Base-by-base conservation (phyloP, 2,888 invertebrate species). In the Drosophila parthenogenetica region DNA sequence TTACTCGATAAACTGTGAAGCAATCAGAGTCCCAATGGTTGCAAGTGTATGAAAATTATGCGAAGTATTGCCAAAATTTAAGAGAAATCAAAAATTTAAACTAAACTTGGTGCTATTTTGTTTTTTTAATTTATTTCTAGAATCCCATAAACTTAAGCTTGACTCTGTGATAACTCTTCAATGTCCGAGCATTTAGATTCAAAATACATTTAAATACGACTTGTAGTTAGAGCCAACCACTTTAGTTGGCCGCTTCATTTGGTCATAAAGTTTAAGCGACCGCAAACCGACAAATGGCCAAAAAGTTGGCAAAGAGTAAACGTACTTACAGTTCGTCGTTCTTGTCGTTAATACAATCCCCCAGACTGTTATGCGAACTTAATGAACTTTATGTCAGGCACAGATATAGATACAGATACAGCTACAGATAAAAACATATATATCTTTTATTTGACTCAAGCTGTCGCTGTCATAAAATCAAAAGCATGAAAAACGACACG, bases 391-490 rank as follows among this genome's bases (percentile, higher is more conserved):
- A 43, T 77, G 80, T 59, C 80, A 79, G 43, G 13, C 19, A 43
- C 69, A 75, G 79, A 73, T 29, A 60, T 32, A 59, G 37, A 32
- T 40, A 57, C 40, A 58, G 43, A 54, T 43, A 51, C 17, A 48
- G 3, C 25, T 32, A 46, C 22, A 67, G 25, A 55, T n/a, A 69
- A 50, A 43, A 14, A 54, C 32, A 35, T 5, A 32, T 63, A 51
- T 48, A 67, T 73, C 68, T 78, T 54, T 74, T 82, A 71, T 84
- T 77, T 87, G 75, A 40, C 51, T 67, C 64, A 69, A 81, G 82
- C 75, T 87, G 85, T 75, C 69, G 71, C 71, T 89, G 89, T 89
- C 83, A 84, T 87, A 89, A 84, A 87, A 78, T 87, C 85, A 81
- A 71, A 87, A 73, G 75, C 85, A 89, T 86, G 89, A 86, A 86